A percentile compares a stretch with the other conserved stretches of the same genome.
These are phyloP conservation scores for Barypeithes pellucidus DNA, from an alignment of 2,888 invertebrate genomes.

Conservation along the genomic window DNA sequence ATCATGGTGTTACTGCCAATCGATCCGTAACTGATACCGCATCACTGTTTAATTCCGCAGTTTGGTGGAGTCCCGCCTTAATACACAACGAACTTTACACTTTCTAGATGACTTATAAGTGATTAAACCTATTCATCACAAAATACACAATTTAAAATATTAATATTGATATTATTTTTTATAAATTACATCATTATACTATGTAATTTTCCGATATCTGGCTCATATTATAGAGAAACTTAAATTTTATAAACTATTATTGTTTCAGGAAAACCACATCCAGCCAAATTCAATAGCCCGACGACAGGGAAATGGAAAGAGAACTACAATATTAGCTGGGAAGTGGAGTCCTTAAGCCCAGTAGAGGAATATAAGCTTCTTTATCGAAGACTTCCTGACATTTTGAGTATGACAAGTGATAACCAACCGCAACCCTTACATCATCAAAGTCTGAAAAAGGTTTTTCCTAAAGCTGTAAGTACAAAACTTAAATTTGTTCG, in stretches of 20 bases:
- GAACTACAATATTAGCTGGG: conserved; percentile 81
- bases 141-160: too few relatives aligned
- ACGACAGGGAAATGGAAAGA: conserved; percentile 75
- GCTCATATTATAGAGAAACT: too few relatives aligned
- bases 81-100: too few relatives aligned
- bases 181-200: too few relatives aligned
- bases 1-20: too few relatives aligned
- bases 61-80: too few relatives aligned
- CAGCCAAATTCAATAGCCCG: conserved; percentile 78
- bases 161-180: too few relatives aligned
- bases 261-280: conserved; percentile 76
- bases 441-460: conserved; percentile 70
- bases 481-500: conserved; percentile 5
- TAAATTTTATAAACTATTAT: conserved; percentile 3
- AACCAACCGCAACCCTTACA: conserved; percentile 71
- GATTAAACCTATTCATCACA: too few relatives aligned
- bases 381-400: conserved; percentile 76
- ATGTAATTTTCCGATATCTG: too few relatives aligned
- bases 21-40: too few relatives aligned
- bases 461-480: conserved; percentile 54
- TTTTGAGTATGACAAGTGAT: conserved; percentile 63
- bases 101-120: too few relatives aligned
- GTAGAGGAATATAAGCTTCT: conserved; percentile 80
- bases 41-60: too few relatives aligned
- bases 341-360: conserved; percentile 78